Evolutionary conservation across 2,888 invertebrate genomes (phyloP), one percentile per base, ranked within the genome.

Genomic region (Podotricha telesiphe): DNA sequence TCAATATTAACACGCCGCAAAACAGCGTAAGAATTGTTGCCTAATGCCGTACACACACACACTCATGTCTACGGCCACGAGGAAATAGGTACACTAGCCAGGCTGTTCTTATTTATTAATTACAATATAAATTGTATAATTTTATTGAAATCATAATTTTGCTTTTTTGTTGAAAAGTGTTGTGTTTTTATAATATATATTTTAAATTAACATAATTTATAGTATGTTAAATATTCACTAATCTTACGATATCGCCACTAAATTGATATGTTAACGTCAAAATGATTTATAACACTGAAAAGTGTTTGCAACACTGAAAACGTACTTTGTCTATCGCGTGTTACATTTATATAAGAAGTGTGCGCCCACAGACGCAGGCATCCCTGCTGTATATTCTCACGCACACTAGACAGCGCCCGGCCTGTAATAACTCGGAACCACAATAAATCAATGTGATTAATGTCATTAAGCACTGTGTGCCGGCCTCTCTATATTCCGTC

Each of bases 371-470:
- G 71, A 65, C 74, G 76, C 62, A 59, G 56, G 61, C 71, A 73
- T 71, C 68, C 78, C 75, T 70, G 74, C 77, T 76, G 77, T 78
- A 77, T 76, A 82, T 79, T 78, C 80, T 78, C 81, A 83, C 88
- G 82, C 90, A 87, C 87, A 88, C 88, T 76, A 76, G 74, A 74
- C 75, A 74, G 78, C 82, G 84, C 84, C 88, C 87, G 87, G 91
- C 91, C 93, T 92, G 93, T 93, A 93, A 93, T 93, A 93, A 93
- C 93, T 93, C 92, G 93, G 92, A 92, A 92, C 93, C 93, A 92
- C 93, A 92, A 93, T 93, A 93, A 93, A 93, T 93, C 93, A 93
- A 93, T 92, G 92, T 93, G 93, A 93, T 93, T 93, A 93, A 93
- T 93, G 93, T 91, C 93, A 93, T 93, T 93, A 93, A 92, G 93